These are phyloP conservation scores for Cyclophora punctaria DNA, from an alignment of 2,888 invertebrate genomes.

Conservation along the genomic window DNA sequence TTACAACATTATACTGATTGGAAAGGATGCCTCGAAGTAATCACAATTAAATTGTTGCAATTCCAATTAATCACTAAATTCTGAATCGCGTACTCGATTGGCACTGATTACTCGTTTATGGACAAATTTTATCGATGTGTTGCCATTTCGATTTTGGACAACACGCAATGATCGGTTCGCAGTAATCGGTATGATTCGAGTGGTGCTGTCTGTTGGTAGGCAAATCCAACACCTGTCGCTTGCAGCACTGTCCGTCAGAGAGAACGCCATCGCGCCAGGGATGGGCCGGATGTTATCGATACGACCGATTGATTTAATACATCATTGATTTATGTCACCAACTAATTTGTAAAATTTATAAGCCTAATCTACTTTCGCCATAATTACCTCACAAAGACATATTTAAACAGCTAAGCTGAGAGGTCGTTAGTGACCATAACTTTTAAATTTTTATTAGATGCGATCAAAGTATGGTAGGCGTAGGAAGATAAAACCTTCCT, in stretches of 20 bases:
- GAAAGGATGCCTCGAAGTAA: too few relatives aligned
- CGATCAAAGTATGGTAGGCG: too few relatives aligned
- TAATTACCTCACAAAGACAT: too few relatives aligned
- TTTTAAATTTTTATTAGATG: too few relatives aligned
- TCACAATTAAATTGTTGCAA: background rate
- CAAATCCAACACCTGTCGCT: constrained; percentile 49
- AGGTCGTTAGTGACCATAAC: too few relatives aligned
- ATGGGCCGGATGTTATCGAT: constrained; percentile 6
- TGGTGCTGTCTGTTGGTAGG: constrained; percentile 1
- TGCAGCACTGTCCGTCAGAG: constrained; percentile 41
- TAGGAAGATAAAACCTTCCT: too few relatives aligned
- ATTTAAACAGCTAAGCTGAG: too few relatives aligned
- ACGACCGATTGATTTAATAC: too few relatives aligned
- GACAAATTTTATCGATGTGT: constrained; percentile 10
- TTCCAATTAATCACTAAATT: constrained; percentile 12
- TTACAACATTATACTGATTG: too few relatives aligned
- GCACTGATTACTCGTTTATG: constrained; percentile 23
- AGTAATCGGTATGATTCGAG: constrained; percentile 18
- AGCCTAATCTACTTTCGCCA: too few relatives aligned
- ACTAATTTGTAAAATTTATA: too few relatives aligned
- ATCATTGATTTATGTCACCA: too few relatives aligned
- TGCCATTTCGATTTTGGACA: constrained; percentile 23
- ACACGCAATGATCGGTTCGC: constrained; percentile 26
- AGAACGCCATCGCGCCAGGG: constrained; percentile 24
- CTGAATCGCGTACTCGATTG: constrained; percentile 12